These are phyloP conservation scores for Lamellibrachia columna DNA, from an alignment of 2,888 invertebrate species.

Conservation along the genomic window DNA sequence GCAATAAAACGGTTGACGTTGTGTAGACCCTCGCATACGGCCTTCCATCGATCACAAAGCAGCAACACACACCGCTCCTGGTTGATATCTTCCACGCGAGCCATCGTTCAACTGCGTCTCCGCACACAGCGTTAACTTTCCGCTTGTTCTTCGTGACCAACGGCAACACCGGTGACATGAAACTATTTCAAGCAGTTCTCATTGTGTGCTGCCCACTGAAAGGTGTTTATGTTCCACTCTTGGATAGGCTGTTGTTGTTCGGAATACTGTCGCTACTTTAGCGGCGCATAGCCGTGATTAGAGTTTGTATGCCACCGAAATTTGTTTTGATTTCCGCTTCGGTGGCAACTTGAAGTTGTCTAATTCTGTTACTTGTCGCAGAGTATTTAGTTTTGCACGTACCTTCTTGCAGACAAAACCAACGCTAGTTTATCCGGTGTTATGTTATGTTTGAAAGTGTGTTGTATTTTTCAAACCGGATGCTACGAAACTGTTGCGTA, in stretches of 20 bases:
- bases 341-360: not conserved
- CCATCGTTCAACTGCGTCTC: not conserved
- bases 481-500: not conserved
- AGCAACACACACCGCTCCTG: conserved; percentile 33
- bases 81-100: not conserved
- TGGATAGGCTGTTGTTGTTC: not conserved
- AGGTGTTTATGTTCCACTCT: not conserved
- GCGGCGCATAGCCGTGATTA: not conserved
- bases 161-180: not conserved
- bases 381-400: not conserved
- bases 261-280: not conserved
- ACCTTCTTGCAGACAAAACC: not conserved
- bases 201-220: not conserved
- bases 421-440: not conserved
- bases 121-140: not conserved
- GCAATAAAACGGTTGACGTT: conserved; percentile 36
- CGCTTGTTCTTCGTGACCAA: not conserved
- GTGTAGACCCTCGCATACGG: conserved; percentile 33
- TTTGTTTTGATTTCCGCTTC: not conserved
- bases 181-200: not conserved
- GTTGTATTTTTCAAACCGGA: not conserved
- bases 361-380: not conserved
- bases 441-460: not conserved
- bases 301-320: not conserved
- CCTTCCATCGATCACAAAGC: conserved; percentile 35